A percentile compares a stretch with the other conserved stretches of the same genome.
Evolutionary conservation across 2,888 invertebrate genomes (phyloP).

Genomic region (Ligdia adustata): DNA sequence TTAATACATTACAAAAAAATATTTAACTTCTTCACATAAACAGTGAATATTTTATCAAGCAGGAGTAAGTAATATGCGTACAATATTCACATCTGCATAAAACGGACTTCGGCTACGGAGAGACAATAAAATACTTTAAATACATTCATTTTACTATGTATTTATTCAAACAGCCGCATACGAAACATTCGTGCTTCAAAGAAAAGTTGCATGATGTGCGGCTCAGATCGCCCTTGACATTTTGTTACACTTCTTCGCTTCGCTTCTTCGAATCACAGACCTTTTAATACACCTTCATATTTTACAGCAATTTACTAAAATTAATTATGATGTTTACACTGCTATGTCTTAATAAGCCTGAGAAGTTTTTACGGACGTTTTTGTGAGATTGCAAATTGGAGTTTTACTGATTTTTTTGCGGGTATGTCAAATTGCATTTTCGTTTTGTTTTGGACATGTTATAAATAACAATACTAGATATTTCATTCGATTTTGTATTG

Average conservation of each 20-base stretch:
- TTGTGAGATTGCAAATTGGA: constrained; percentile 7
- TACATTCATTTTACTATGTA: constrained; percentile 17
- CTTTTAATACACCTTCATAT: constrained; percentile 50
- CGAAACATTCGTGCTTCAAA: constrained; percentile 20
- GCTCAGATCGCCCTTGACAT: constrained; percentile 64
- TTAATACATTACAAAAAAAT: too few species aligned
- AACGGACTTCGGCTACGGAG: neutral
- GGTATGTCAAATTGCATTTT: constrained; percentile 1
- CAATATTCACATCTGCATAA: too few species aligned
- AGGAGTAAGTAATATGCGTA: too few species aligned
- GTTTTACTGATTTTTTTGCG: constrained; percentile 1
- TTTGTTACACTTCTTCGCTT: constrained; percentile 60
- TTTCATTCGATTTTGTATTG: too few species aligned
- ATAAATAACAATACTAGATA: neutral
- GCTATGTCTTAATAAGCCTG: constrained; percentile 19
- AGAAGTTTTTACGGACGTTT: constrained; percentile 15
- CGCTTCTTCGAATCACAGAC: constrained; percentile 48
- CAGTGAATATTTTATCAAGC: too few species aligned
- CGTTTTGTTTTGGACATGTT: constrained; percentile 1
- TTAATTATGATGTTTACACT: constrained; percentile 30
- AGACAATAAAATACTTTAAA: constrained; percentile 16
- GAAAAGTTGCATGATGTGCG: constrained; percentile 32
- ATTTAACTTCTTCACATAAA: too few species aligned
- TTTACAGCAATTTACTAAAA: constrained; percentile 41
- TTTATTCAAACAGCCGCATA: constrained; percentile 13